These are phyloP conservation scores for Cabera pusaria DNA, from an alignment of 2,888 invertebrate species.

Conservation along the genomic window DNA sequence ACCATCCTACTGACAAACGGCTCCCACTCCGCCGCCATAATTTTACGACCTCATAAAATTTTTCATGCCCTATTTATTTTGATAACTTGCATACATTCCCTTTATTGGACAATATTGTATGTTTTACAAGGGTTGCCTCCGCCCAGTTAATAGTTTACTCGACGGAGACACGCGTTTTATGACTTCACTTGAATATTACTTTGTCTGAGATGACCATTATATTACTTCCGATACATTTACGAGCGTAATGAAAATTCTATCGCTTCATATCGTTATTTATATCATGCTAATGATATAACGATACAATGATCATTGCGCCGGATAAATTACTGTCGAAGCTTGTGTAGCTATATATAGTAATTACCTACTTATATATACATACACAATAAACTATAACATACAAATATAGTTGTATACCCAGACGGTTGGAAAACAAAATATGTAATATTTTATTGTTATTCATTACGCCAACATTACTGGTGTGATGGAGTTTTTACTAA, in stretches of 20 bases:
- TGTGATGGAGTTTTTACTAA: no score
- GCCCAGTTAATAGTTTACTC: conserved; percentile 18
- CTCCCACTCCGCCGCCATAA: conserved; percentile 13
- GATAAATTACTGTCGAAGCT: no score
- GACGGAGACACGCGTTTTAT: conserved; percentile 14
- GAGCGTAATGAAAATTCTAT: conserved; percentile 12
- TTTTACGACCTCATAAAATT: conserved; percentile 19
- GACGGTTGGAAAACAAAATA: no score
- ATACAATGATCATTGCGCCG: no score
- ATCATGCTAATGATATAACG: no score
- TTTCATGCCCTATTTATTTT: conserved; percentile 24
- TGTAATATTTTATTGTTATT: no score
- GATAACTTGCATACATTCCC: conserved; percentile 24
- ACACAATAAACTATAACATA: no score
- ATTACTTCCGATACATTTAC: conserved; percentile 10
- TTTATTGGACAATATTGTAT: conserved; percentile 22
- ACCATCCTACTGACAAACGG: conserved; percentile 11
- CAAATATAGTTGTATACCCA: no score
- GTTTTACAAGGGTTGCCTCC: conserved; percentile 18
- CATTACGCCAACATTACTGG: no score
- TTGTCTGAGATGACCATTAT: conserved; percentile 17
- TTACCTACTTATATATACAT: no score
- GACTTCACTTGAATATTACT: conserved; percentile 19
- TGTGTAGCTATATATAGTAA: no score
- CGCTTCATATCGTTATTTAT: conserved; percentile 3